Evolutionary conservation across 2,797 vertebrate genomes (phyloP), one percentile per base, ranked within the genome.

Genomic region (Halcyon chelicuti): DNA sequence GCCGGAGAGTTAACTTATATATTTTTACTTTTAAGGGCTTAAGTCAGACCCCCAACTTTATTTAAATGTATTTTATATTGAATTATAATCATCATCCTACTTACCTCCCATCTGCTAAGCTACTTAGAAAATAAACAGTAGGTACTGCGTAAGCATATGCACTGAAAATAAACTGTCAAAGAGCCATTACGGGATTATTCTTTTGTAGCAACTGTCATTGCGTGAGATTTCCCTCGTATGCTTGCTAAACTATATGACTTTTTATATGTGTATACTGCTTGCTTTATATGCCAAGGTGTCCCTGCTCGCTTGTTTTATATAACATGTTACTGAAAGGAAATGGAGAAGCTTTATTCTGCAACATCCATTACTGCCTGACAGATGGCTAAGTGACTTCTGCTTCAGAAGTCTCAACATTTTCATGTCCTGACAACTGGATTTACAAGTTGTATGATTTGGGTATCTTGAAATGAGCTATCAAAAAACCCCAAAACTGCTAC

Each of bases 21-120:
- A 68, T 74, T 95, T 94, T 82, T 76, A 90, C 68, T 92, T 94
- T 81, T 58, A 78, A 88, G 33, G 74, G 87, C 54, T 96, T 92
- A 94, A 96, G 85, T 90, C 91, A 91, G 58, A 94, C 61, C 82
- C 74, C 70, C 12, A 95, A 95, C 75, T 96, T 96, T 96, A 95
- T 94, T 96, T 95, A 92, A 96, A 93, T 93, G 42, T 74, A 90
- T 92, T 94, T 96, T 93, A 75, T 96, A 95, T 90, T 96, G 75
- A 95, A 94, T 96, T 96, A 81, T 95, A 96, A 88, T 90, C 19
- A 88, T 84, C 92, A 81, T 79, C 73, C 92, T 96, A 83, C 86
- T 97, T 97, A 81, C 90, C 49, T 93, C 77, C 93, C 66, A 33
- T 95, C 79, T 94, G 25, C 51, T 97, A 96, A 96, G 90, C 88